Evolutionary conservation across 2,113 vertebrate genomes (phyloP), one percentile per base, ranked within the genome.

Genomic region (Dromaius novaehollandiae): DNA sequence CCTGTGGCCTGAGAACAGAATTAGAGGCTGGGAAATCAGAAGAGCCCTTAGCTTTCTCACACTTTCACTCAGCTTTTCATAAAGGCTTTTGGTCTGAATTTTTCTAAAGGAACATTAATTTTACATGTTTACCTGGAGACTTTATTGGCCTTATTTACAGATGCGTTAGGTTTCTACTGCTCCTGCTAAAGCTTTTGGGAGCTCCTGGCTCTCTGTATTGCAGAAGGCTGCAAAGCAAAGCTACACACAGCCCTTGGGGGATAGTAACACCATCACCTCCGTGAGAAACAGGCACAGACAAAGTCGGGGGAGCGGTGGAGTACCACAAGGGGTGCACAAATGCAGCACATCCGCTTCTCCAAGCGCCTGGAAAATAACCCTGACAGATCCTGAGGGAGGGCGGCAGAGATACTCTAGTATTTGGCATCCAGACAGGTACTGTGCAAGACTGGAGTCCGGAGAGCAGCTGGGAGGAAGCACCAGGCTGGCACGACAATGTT

Each of bases 1-100:
- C 86, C 94, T 84, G 82, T 95, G 91, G 74, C 46, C 73, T 58
- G 75, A 87, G 85, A 89, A 36, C 66, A 94, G 91, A 91, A 32
- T 38, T 86, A 78, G 70, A 51, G 93, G 55, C 89, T 66, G 40
- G 68, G 44, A 71, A 88, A 80, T 80, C 93, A 50, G 2, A 60
- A 46, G 93, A 84, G 70, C 74, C 66, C 81, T 85, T 77, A 93
- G 93, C 68, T 91, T 74, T 91, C 91, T 91, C 58, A 75, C 7
- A 8, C 81, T 85, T 82, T 64, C 91, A 70, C 63, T 86, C 76
- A 88, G 85, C 71, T 77, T 95, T 91, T 78, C 64, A 55, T 50
- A 34, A 88, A 75, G 46, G 24, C 13, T 53, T 26, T 74, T 20
- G 50, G 51, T 81, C 73, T 84, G 80, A 7, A 28, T 75, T 93